Evolutionary conservation across 2,888 invertebrate genomes (phyloP).

Genomic region (Pseudoips prasinana): DNA sequence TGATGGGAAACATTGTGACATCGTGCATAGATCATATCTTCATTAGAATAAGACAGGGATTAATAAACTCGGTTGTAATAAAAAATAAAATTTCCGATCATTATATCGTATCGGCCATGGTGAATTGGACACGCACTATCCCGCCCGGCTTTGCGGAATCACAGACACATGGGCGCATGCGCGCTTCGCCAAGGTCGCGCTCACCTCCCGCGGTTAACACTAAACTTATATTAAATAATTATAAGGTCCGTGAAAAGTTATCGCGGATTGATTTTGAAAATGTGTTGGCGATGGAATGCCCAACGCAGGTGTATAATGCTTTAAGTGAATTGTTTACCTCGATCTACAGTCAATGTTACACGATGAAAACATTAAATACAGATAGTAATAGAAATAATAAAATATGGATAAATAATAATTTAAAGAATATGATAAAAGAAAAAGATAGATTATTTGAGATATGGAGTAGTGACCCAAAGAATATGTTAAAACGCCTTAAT

Average conservation of each 20-base stretch:
- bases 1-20: not conserved
- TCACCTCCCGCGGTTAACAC: not conserved
- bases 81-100: slow-evolving; percentile 4
- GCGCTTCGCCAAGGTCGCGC: too few species aligned
- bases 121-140: slow-evolving; percentile 1
- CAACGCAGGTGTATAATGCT: not conserved
- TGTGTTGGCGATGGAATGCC: not conserved
- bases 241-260: slow-evolving; percentile 1
- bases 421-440: too few species aligned
- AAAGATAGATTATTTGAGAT: too few species aligned
- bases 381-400: too few species aligned
- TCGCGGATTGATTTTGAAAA: not conserved
- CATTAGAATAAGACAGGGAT: not conserved
- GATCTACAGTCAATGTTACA: slow-evolving; percentile 1
- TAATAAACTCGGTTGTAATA: not conserved
- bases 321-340: not conserved
- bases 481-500: too few species aligned
- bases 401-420: too few species aligned
- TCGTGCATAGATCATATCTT: slow-evolving; percentile 1
- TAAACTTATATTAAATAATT: slow-evolving; percentile 1
- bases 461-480: too few species aligned
- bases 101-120: slow-evolving; percentile 1
- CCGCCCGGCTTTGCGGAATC: too few species aligned
- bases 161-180: too few species aligned
- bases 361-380: too few species aligned